Evolutionary conservation across 2,888 invertebrate species (phyloP).

Genomic region (Gandaritis pyraliata): DNA sequence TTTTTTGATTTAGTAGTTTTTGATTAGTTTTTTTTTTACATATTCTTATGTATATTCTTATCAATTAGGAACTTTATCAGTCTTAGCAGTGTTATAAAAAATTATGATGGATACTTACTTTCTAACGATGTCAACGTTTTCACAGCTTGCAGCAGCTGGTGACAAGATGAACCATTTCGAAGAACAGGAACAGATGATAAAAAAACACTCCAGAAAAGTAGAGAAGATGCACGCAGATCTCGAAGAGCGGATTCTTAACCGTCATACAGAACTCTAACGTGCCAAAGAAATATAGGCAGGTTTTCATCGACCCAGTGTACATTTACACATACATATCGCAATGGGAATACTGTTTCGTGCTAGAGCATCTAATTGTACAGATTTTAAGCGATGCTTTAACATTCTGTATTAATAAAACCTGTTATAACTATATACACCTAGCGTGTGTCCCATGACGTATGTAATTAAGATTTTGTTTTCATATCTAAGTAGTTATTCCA

Average conservation of each 20-base stretch:
- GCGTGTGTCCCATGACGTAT: too few relatives aligned
- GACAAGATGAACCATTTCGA: conserved; percentile 86
- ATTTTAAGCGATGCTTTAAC: too few relatives aligned
- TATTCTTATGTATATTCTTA: too few relatives aligned
- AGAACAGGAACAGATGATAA: conserved; percentile 90
- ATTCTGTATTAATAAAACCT: too few relatives aligned
- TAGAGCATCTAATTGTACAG: too few relatives aligned
- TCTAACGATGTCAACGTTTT: conserved; percentile 3
- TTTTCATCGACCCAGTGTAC: background rate
- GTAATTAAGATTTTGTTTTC: background rate
- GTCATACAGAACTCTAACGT: conserved; percentile 90
- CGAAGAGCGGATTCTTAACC: conserved; percentile 89
- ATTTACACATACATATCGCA: too few relatives aligned
- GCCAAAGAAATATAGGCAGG: conserved; percentile 25
- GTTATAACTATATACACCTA: too few relatives aligned
- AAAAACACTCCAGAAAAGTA: conserved; percentile 93
- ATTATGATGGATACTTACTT: background rate
- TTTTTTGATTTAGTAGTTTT: too few relatives aligned
- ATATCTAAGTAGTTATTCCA: background rate
- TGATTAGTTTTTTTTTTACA: too few relatives aligned
- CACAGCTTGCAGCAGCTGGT: conserved; percentile 82
- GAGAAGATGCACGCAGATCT: conserved; percentile 93
- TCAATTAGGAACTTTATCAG: too few relatives aligned
- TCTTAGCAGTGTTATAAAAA: too few relatives aligned
- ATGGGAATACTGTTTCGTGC: too few relatives aligned